A percentile compares a stretch with the other conserved stretches of the same genome.
These are phyloP conservation scores for Takifugu flavidus DNA, from an alignment of 2,113 vertebrate genomes.

Conservation along the genomic window DNA sequence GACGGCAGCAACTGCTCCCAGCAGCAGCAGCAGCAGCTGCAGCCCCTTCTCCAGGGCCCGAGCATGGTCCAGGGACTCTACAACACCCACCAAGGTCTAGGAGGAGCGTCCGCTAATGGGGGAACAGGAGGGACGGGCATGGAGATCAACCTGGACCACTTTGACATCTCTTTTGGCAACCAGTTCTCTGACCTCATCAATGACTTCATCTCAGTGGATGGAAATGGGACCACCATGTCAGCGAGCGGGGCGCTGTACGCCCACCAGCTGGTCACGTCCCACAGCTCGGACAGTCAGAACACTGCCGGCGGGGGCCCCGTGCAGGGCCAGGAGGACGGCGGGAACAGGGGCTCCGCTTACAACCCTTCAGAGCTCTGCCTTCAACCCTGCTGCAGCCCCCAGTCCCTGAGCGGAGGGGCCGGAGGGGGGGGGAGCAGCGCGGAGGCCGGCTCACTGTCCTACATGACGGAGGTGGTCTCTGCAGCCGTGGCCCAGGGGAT, in stretches of 20 bases:
- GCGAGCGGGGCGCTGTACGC: slow-evolving; percentile 80
- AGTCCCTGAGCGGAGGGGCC: slow-evolving; percentile 76
- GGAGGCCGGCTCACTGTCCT: slow-evolving; percentile 86
- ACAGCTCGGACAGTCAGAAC: slow-evolving; percentile 77
- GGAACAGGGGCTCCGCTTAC: slow-evolving; percentile 81
- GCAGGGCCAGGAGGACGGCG: slow-evolving; percentile 79
- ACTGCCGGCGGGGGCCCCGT: slow-evolving; percentile 55
- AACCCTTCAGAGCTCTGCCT: slow-evolving; percentile 91
- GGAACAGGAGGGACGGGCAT: slow-evolving; percentile 82
- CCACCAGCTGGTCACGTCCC: slow-evolving; percentile 88
- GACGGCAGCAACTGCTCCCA: slow-evolving; percentile 62
- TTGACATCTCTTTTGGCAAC: slow-evolving; percentile 98
- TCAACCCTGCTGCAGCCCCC: slow-evolving; percentile 93
- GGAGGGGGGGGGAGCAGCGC: slow-evolving; percentile 70
- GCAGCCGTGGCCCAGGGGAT: slow-evolving; percentile 89
- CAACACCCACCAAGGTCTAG: slow-evolving; percentile 82
- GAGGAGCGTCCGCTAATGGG: slow-evolving; percentile 58
- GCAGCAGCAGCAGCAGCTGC: slow-evolving; percentile 74
- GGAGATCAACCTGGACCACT: slow-evolving; percentile 99
- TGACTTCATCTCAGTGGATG: slow-evolving; percentile 97
- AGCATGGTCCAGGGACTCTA: slow-evolving; percentile 93
- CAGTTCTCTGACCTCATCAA: slow-evolving; percentile 99
- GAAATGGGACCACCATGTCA: slow-evolving; percentile 79
- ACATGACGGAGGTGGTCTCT: slow-evolving; percentile 97
- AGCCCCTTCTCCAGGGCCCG: slow-evolving; percentile 87